A percentile compares a stretch with the other conserved stretches of the same genome.
Conservation (phyloP, 2,113 vertebrate genomes). For the Apodemus sylvaticus region DNA sequence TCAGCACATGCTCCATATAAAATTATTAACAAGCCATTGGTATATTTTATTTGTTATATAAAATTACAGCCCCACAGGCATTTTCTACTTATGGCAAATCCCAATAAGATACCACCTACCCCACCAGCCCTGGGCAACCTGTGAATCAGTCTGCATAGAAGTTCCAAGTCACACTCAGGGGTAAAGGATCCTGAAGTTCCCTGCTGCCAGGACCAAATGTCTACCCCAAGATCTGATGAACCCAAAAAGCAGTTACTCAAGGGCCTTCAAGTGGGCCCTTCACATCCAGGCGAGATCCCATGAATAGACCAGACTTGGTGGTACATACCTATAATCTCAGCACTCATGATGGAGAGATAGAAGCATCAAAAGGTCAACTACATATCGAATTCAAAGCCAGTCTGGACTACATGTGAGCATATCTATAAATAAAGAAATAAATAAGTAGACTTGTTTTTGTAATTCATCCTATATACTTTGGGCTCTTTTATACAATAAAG, state of each 20-base stretch:
- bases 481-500: neutral
- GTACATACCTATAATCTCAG: no score
- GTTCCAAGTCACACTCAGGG: neutral
- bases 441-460: neutral
- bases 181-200: neutral
- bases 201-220: neutral
- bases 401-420: neutral
- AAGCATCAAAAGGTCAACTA: neutral
- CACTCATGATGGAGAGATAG: neutral
- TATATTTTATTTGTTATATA: neutral
- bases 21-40: neutral
- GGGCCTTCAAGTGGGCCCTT: neutral
- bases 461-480: neutral
- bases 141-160: neutral
- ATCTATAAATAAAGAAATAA: neutral
- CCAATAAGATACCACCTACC: neutral
- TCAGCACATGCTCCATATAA: neutral
- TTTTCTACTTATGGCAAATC: neutral
- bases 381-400: neutral
- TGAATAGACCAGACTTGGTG: neutral
- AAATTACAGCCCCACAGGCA: neutral
- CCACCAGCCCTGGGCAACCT: rapidly evolving
- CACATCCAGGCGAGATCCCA: neutral
- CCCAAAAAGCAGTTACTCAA: neutral
- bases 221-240: neutral